Conservation (phyloP, 2,888 invertebrate species). For the Sminthurides aquaticus region DNA sequence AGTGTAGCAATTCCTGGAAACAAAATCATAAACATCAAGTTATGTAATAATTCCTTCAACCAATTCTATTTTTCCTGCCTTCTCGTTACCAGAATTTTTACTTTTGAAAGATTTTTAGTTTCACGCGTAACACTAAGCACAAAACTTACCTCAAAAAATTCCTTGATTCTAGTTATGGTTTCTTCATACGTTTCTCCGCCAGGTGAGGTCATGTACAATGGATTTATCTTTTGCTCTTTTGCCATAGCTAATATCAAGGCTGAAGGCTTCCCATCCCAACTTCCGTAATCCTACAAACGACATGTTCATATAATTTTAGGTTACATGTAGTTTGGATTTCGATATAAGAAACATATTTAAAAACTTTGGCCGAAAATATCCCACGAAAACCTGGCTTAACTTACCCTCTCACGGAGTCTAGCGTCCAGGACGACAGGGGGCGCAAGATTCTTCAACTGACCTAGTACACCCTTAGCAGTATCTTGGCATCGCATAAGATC, state of each 20-base stretch:
- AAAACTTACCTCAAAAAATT: constrained; percentile 13
- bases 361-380: too few species aligned
- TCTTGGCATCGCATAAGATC: constrained; percentile 19
- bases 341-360: too few species aligned
- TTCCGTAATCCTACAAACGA: constrained; percentile 10
- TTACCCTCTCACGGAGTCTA: constrained; percentile 15
- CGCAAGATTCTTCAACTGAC: not conserved
- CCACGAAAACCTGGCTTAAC: too few species aligned
- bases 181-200: constrained; percentile 13
- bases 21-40: not conserved
- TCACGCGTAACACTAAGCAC: too few species aligned
- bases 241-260: constrained; percentile 3
- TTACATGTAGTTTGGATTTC: too few species aligned
- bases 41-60: too few species aligned
- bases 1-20: not conserved
- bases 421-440: constrained; percentile 7
- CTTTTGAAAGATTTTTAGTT: too few species aligned
- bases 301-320: too few species aligned
- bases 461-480: constrained; percentile 11
- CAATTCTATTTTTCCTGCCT: too few species aligned
- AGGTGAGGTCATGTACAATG: not conserved
- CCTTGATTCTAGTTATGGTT: not conserved
- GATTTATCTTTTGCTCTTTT: constrained; percentile 2
- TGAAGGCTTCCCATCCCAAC: constrained; percentile 13
- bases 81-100: too few species aligned